Percentiles rank a stretch among this genome's conserved stretches.
These are phyloP conservation scores for Dendrocincla tyrannina DNA, from an alignment of 2,797 vertebrate species.

Conservation along the genomic window DNA sequence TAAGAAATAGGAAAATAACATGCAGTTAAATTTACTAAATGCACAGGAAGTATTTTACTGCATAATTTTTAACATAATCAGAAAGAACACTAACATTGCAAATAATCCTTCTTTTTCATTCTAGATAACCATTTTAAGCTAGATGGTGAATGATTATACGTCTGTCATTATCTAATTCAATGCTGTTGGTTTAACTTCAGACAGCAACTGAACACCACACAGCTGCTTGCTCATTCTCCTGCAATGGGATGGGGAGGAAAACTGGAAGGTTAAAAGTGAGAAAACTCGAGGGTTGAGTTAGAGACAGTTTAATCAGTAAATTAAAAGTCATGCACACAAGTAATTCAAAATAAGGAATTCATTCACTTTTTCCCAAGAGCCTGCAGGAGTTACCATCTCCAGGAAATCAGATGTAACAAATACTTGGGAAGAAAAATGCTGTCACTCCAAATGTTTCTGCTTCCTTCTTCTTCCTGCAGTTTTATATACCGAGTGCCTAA, in stretches of 20 bases:
- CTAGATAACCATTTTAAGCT: neutral
- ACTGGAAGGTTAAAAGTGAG: neutral
- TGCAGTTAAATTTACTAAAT: neutral
- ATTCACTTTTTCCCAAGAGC: fast-evolving
- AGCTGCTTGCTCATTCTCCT: fast-evolving
- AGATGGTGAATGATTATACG: neutral
- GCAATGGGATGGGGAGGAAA: neutral
- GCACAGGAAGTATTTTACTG: neutral
- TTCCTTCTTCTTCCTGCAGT: too few relatives aligned
- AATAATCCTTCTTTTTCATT: neutral
- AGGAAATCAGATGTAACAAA: fast-evolving
- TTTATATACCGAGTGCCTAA: neutral
- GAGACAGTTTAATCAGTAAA: neutral
- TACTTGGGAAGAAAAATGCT: neutral
- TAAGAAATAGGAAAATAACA: neutral
- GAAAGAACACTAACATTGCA: neutral
- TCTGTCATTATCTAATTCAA: neutral
- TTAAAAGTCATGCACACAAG: fast-evolving
- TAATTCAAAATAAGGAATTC: neutral
- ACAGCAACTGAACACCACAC: neutral
- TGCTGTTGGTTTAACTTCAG: neutral
- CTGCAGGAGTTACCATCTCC: neutral
- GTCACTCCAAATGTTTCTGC: fast-evolving
- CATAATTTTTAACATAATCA: neutral
- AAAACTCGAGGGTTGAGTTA: neutral